phyloP scores from a whole-genome alignment of 2,888 invertebrate species.

The Acheta domesticus region DNA sequence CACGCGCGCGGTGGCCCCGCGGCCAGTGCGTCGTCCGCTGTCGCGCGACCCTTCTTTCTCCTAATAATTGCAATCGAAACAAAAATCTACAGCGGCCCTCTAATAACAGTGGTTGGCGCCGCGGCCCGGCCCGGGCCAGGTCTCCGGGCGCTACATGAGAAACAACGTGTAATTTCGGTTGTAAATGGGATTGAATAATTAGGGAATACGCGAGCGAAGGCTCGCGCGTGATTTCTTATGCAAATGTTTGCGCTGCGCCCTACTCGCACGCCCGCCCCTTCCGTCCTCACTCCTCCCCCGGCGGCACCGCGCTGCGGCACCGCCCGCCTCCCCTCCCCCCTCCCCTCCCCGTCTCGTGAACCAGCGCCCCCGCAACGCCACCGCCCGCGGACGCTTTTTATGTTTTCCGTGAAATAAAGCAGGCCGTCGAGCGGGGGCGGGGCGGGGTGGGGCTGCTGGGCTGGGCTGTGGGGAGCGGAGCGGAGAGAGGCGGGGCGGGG shows the following conservation, averaged over 20 bases:
- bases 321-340: no score
- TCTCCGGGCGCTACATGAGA: conserved; percentile 11
- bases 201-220: conserved; percentile 4
- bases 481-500: no score
- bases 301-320: neutral
- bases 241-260: neutral
- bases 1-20: no score
- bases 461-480: no score
- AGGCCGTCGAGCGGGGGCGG: no score
- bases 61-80: conserved; percentile 27
- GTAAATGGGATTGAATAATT: conserved; percentile 28
- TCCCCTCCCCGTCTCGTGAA: no score
- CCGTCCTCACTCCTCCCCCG: neutral
- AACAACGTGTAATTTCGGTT: conserved; percentile 31
- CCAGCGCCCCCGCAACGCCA: no score
- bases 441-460: no score
- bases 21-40: no score
- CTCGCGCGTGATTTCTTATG: conserved; percentile 18
- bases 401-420: no score
- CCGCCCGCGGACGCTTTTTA: no score
- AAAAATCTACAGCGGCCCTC: conserved; percentile 28
- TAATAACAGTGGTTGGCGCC: conserved; percentile 28
- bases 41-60: neutral
- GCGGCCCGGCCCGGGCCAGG: neutral
- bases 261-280: neutral